Conservation (phyloP, 2,888 invertebrate genomes). For the Ormyrus nitidulus region DNA sequence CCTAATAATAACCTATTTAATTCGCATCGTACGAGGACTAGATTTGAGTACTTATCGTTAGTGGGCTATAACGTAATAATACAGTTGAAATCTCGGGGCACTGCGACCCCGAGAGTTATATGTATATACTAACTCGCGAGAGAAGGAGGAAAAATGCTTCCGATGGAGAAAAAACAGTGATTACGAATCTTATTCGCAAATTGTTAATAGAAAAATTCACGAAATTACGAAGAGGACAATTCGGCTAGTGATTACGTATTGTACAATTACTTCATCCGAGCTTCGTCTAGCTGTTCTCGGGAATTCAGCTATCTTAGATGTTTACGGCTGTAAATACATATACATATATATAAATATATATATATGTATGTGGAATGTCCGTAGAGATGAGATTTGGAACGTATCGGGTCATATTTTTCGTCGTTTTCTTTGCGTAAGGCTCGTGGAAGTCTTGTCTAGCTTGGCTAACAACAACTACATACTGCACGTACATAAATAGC, state of each 20-base stretch:
- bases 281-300: slow-evolving; percentile 25
- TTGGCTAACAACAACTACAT: slow-evolving; percentile 65
- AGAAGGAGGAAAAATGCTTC: slow-evolving; percentile 34
- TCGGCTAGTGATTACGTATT: slow-evolving; percentile 53
- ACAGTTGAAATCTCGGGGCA: slow-evolving; percentile 33
- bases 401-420: background rate
- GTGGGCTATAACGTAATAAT: slow-evolving; percentile 60
- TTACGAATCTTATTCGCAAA: slow-evolving; percentile 46
- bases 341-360: slow-evolving; percentile 38
- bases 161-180: slow-evolving; percentile 20
- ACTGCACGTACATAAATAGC: slow-evolving; percentile 71
- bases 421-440: slow-evolving; percentile 32
- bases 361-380: slow-evolving; percentile 47
- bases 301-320: slow-evolving; percentile 36
- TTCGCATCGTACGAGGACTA: slow-evolving; percentile 71
- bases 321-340: slow-evolving; percentile 44
- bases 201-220: slow-evolving; percentile 39
- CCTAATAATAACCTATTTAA: slow-evolving; percentile 42
- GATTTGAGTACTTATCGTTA: slow-evolving; percentile 74
- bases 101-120: background rate
- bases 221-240: slow-evolving; percentile 33
- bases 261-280: slow-evolving; percentile 29
- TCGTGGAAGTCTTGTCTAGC: slow-evolving; percentile 71
- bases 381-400: background rate
- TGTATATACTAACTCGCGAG: slow-evolving; percentile 27